Percentiles rank a stretch among this genome's conserved stretches.
Conservation (phyloP, 2,113 vertebrate species). For the Pluvialis apricaria region DNA sequence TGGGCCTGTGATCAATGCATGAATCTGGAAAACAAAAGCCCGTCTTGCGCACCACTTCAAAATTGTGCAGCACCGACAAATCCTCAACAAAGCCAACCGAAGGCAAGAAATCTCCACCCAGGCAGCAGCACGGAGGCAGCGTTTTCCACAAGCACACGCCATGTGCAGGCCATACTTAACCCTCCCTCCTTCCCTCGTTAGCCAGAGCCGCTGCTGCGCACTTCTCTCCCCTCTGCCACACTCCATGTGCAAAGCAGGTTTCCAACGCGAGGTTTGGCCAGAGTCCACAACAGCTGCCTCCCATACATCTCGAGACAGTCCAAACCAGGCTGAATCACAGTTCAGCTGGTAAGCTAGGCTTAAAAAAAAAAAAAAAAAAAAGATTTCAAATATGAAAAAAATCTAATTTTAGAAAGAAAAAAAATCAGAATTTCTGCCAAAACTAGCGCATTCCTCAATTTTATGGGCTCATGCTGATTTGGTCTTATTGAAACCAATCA, state of each 20-base stretch:
- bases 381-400: not conserved
- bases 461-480: not conserved
- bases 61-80: conserved; percentile 23
- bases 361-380: not conserved
- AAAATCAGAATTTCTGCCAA: not conserved
- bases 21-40: conserved; percentile 89
- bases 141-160: not conserved
- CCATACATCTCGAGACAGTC: not conserved
- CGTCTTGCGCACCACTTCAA: conserved; percentile 63
- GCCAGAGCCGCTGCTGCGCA: not conserved
- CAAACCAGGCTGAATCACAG: not conserved
- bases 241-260: not conserved
- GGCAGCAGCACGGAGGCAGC: not conserved
- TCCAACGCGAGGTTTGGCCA: not conserved
- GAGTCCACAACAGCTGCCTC: not conserved
- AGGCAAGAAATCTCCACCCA: not conserved
- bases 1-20: conserved; percentile 96
- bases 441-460: not conserved
- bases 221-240: not conserved
- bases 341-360: not conserved
- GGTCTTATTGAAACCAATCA: not conserved
- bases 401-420: not conserved
- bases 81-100: not conserved
- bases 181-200: not conserved
- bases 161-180: not conserved